phyloP scores from a whole-genome alignment of 2,113 vertebrate genomes.

The Electrona antarctica region DNA sequence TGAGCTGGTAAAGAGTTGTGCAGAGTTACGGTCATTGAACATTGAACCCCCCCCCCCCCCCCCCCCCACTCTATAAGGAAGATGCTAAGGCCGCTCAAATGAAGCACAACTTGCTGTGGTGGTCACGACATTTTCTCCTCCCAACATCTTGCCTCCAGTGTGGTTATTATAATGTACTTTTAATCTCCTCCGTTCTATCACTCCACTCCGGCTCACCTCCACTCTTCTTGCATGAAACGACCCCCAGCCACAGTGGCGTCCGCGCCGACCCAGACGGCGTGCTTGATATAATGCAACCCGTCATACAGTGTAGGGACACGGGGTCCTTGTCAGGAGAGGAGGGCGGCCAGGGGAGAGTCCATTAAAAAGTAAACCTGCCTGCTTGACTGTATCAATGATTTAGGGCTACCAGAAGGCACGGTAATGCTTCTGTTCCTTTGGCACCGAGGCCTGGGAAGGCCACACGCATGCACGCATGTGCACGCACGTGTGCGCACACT shows the following conservation, averaged over 20 bases:
- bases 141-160: conserved; percentile 11
- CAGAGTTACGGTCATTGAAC: too few species aligned
- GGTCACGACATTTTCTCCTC: conserved; percentile 12
- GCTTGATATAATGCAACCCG: conserved; percentile 30
- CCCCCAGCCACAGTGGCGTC: conserved; percentile 23
- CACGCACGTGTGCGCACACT: conserved; percentile 10
- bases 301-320: not conserved
- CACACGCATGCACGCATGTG: not conserved
- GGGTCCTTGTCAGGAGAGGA: conserved; percentile 17
- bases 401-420: conserved; percentile 53
- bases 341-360: conserved; percentile 40
- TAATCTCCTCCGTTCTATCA: not conserved
- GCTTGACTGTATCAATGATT: conserved; percentile 72
- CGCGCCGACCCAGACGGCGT: conserved; percentile 16
- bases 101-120: conserved; percentile 27
- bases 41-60: not conserved
- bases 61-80: conserved; percentile 33
- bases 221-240: conserved; percentile 19
- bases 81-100: conserved; percentile 33
- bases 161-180: conserved; percentile 15
- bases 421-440: conserved; percentile 38
- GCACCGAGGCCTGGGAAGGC: conserved; percentile 29
- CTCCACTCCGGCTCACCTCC: conserved; percentile 28
- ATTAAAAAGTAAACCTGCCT: conserved; percentile 72
- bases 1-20: too few species aligned